Percentiles rank a stretch among this genome's conserved stretches.
Conservation (phyloP, 1,140 invertebrate species). For the Archegozetes longisetosus region DNA sequence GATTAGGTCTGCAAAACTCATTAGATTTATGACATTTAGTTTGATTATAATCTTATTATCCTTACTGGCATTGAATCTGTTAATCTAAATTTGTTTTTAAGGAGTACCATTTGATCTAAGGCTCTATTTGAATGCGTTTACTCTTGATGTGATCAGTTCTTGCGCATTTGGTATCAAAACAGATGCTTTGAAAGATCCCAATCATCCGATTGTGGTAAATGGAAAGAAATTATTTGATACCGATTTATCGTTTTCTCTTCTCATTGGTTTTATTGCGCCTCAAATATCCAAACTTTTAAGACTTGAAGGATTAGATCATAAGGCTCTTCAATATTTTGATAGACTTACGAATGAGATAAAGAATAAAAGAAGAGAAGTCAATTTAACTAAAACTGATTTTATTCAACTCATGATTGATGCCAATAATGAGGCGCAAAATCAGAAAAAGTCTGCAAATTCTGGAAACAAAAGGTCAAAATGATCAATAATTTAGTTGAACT, state of each 20-base stretch:
- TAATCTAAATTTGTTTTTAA: no score
- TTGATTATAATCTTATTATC: no score
- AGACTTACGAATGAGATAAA: constrained; percentile 8
- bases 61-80: no score
- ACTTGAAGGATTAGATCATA: neutral
- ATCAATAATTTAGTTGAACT: no score
- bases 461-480: no score
- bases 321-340: constrained; percentile 11
- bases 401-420: constrained; percentile 15
- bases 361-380: constrained; percentile 2
- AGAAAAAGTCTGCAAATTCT: neutral
- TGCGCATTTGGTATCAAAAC: constrained; percentile 40
- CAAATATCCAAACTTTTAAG: neutral
- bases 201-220: constrained; percentile 27
- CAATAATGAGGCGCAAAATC: neutral
- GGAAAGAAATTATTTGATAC: constrained; percentile 21
- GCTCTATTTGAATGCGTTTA: constrained; percentile 27
- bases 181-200: constrained; percentile 35
- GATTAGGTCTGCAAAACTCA: no score
- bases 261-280: neutral
- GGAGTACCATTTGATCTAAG: neutral
- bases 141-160: constrained; percentile 41
- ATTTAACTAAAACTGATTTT: constrained; percentile 13
- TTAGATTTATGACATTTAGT: no score
- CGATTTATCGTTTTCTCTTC: constrained; percentile 4